Evolutionary conservation across 2,113 vertebrate species (phyloP).

Genomic region (Pleuronectes platessa): DNA sequence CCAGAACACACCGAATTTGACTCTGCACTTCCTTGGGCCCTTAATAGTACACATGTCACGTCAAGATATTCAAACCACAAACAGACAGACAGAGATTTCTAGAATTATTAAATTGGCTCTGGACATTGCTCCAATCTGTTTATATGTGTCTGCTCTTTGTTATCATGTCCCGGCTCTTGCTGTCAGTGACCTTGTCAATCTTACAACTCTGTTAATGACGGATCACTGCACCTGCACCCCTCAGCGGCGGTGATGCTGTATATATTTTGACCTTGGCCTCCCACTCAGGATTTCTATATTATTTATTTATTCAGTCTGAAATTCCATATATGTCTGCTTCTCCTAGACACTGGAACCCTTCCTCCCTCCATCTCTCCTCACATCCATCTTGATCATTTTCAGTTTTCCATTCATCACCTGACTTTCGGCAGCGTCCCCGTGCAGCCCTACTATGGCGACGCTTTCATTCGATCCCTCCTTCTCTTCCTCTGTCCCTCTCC

Average conservation of each 20-base stretch:
- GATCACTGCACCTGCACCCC: conserved; percentile 6
- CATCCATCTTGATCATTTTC: background rate
- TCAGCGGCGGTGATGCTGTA: background rate
- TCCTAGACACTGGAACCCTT: background rate
- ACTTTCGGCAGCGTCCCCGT: background rate
- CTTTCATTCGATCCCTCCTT: conserved; percentile 6
- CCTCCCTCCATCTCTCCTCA: background rate
- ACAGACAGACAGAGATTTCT: too few species aligned
- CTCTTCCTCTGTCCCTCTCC: conserved; percentile 10
- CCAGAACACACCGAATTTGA: too few species aligned
- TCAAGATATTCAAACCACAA: too few species aligned
- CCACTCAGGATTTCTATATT: conserved; percentile 1
- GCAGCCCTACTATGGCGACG: background rate
- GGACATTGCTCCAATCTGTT: too few species aligned
- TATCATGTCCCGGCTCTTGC: conserved; percentile 31
- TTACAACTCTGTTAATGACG: conserved; percentile 8
- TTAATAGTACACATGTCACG: too few species aligned
- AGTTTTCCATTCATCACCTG: conserved; percentile 10
- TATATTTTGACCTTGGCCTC: conserved; percentile 11
- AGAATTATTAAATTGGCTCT: too few species aligned
- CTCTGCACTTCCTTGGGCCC: too few species aligned
- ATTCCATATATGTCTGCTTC: background rate
- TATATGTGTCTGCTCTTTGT: conserved; percentile 7
- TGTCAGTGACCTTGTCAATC: conserved; percentile 45
- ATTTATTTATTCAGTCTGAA: conserved; percentile 8